A percentile compares a stretch with the other conserved stretches of the same genome.
Conservation (phyloP, 2,797 vertebrate species). For the Emydoidea blandingii region DNA sequence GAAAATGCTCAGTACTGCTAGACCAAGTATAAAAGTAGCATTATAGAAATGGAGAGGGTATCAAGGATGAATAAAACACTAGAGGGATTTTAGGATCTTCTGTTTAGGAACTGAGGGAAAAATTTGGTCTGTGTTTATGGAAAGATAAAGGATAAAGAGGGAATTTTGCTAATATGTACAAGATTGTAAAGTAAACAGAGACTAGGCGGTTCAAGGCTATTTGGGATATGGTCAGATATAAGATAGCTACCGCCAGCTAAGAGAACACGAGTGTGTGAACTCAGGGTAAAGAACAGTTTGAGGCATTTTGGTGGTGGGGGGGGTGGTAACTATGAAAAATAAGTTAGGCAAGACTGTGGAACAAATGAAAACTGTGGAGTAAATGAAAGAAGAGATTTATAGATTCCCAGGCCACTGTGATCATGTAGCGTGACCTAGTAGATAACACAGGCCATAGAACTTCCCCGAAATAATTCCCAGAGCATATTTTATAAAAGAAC, state of each 20-base stretch:
- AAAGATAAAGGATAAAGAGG: neutral
- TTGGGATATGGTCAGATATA: neutral
- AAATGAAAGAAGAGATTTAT: too few relatives aligned
- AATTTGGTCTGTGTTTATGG: neutral
- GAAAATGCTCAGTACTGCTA: neutral
- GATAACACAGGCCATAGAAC: too few relatives aligned
- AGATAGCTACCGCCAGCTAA: neutral
- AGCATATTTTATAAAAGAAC: too few relatives aligned
- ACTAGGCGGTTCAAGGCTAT: neutral
- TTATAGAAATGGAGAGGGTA: neutral
- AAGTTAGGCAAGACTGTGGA: neutral
- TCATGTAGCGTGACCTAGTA: too few relatives aligned
- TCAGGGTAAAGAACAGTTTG: neutral
- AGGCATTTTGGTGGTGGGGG: neutral
- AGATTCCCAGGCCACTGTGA: too few relatives aligned
- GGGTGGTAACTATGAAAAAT: neutral
- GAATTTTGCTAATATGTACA: neutral
- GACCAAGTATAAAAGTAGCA: neutral
- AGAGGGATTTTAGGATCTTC: neutral
- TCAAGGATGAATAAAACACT: neutral
- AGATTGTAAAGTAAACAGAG: neutral
- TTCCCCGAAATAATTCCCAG: too few relatives aligned
- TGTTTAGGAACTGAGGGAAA: neutral
- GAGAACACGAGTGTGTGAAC: neutral
- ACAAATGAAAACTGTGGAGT: neutral